Evolutionary conservation across 2,113 vertebrate genomes (phyloP), one percentile per base, ranked within the genome.

Genomic region (Aegotheles bennettii): DNA sequence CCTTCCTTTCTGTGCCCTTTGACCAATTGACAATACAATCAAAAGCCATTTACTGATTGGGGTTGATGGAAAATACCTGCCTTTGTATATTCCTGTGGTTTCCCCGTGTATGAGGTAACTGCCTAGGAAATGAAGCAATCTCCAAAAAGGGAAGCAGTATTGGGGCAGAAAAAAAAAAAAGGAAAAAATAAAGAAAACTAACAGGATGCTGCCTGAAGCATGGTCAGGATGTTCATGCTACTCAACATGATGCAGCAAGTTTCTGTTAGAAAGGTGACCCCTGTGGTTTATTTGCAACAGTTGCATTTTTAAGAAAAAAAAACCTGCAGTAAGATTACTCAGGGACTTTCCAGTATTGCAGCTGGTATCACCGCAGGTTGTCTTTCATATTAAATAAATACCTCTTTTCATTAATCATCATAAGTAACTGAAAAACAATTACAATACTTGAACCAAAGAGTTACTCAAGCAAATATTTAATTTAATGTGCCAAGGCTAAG

Each of bases 311-410:
- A 70, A 78, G 51, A 11, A 7, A 43, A 68, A 71, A 13, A 9
- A 40, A n/a, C 54, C 25, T 12, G 23, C 54, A 19, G 16, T 35
- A 53, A 25, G 38, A 75, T 92, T 93, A 61, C 24, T 93, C 35
- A 67, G 68, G 93, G 94, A 70, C 29, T 97, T 97, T 87, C 93
- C 94, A 63, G 43, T 63, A 15, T 96, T 96, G 91, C 94, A 86
- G 28, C 26, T 69, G 48, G 26, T 89, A 54, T 92, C 53, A n/a
- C 20, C 33, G 25, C 18, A 5, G 21, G 54, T 35, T 90, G 42
- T 77, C 80, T 90, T 65, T 74, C 10, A 5, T 53, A 47, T 60
- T 71, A 68, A 64, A 79, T 73, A 87, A 76, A 65, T 25, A 33
- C 29, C 9, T 42, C 67, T 84, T 33, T 51, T 68, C 68, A 81